A percentile compares a stretch with the other conserved stretches of the same genome.
These are phyloP conservation scores for Bombus consobrinus DNA, from an alignment of 1,140 invertebrate species.

Conservation along the genomic window DNA sequence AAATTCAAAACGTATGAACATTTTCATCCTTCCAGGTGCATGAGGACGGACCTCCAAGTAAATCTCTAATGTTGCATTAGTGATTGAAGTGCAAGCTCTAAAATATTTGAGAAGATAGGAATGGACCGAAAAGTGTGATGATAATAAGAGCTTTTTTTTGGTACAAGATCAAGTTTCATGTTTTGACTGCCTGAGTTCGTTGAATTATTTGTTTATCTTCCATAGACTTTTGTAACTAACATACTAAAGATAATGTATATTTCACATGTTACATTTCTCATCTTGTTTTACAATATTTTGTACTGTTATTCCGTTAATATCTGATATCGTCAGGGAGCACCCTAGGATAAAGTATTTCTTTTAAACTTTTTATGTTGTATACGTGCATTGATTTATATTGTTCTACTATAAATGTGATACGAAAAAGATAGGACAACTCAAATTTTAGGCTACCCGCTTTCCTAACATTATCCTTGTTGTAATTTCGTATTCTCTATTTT, in stretches of 20 bases:
- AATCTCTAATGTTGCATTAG: constrained; percentile 23
- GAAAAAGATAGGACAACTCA: not conserved
- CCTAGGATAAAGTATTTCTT: not conserved
- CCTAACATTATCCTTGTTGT: not conserved
- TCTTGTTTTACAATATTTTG: not conserved
- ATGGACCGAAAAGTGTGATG: constrained; percentile 36
- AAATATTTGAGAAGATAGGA: constrained; percentile 46
- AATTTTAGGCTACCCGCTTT: not conserved
- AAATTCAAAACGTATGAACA: constrained; percentile 12
- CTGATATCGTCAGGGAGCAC: not conserved
- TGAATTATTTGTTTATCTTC: not conserved
- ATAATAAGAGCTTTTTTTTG: constrained; percentile 22
- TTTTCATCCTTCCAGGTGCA: constrained; percentile 31
- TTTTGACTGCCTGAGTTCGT: not conserved
- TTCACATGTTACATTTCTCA: constrained; percentile 1
- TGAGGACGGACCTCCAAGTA: constrained; percentile 16
- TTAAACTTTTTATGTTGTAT: not conserved
- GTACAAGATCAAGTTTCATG: constrained; percentile 1
- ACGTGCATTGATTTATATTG: not conserved
- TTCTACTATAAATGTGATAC: not conserved
- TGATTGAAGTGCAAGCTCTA: constrained; percentile 46
- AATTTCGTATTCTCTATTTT: not conserved
- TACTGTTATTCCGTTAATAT: not conserved
- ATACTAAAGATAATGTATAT: not conserved
- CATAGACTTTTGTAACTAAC: not conserved